A percentile compares a stretch with the other conserved stretches of the same genome.
Evolutionary conservation across 2,797 vertebrate genomes (phyloP).

Genomic region (Apogon talboti): DNA sequence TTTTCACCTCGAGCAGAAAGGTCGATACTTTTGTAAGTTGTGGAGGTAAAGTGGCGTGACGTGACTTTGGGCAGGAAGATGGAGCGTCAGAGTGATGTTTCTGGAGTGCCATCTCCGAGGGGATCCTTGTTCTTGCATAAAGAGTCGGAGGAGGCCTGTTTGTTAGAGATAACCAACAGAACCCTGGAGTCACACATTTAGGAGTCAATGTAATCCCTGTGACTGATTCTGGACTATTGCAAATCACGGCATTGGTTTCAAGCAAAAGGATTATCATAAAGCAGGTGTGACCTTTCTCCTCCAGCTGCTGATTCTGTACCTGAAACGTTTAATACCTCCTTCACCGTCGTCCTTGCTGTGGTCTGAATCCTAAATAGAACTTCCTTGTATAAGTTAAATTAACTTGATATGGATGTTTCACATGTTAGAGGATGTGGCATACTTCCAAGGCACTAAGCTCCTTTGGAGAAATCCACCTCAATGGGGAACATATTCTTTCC

Average conservation of each 20-base stretch:
- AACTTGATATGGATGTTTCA: slow-evolving; percentile 42
- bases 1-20: slow-evolving; percentile 15
- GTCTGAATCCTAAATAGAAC: slow-evolving; percentile 17
- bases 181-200: slow-evolving; percentile 60
- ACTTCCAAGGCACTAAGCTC: slow-evolving; percentile 45
- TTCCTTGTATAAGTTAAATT: slow-evolving; percentile 26
- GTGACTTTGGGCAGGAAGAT: slow-evolving; percentile 11
- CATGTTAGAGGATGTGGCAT: slow-evolving; percentile 21
- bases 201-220: slow-evolving; percentile 72
- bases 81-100: slow-evolving; percentile 20
- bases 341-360: slow-evolving; percentile 21
- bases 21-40: background rate
- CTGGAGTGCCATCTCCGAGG: slow-evolving; percentile 37
- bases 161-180: slow-evolving; percentile 70
- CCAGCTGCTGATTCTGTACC: slow-evolving; percentile 42
- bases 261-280: slow-evolving; percentile 60
- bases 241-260: slow-evolving; percentile 52
- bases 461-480: slow-evolving; percentile 54
- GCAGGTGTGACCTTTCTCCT: slow-evolving; percentile 65
- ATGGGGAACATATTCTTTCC: slow-evolving; percentile 46
- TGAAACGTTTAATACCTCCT: slow-evolving; percentile 48
- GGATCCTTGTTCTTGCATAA: slow-evolving; percentile 34
- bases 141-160: slow-evolving; percentile 49
- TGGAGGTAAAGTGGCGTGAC: slow-evolving; percentile 13
- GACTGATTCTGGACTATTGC: slow-evolving; percentile 65